Base-by-base conservation (phyloP, 2,888 invertebrate species). In the Cerastis leucographa region DNA sequence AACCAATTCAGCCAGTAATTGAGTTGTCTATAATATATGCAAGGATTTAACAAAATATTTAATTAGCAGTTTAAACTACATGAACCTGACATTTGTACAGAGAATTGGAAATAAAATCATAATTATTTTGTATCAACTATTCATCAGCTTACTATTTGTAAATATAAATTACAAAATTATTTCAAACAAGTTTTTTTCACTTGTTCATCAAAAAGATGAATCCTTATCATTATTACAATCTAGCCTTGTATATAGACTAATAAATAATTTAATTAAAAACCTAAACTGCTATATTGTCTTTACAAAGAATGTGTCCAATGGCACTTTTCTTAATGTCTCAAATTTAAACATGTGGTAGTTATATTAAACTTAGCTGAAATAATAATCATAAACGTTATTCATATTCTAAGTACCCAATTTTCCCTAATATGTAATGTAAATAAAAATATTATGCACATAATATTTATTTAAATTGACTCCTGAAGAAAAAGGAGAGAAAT, bases 121-220 rank as follows among this genome's bases (percentile, higher is more conserved):
- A 70, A 79, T 61, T 29, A 68, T 25, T 44, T 42, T n/a, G 40
- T 4, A 46, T 46, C 54, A 25, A 46, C 4, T n/a, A 59, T 64
- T 80, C 56, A 42, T 12, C 25, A n/a, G 29, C n/a, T 12, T 0
- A n/a, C 1, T 35, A 19, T 44, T 74, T 46, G 7, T 12, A 25
- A 66, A 25, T 19, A 29, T 1, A 49, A 65, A 42, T 76, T 0
- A 35, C 7, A 22, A 11, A 22, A 42, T 49, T 17, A 49, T 49
- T 59, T 14, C 7, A 19, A 56, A 46, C 7, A n/a, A 42, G 29
- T 61, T n/a, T n/a, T n/a, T n/a, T n/a, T n/a, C n/a, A n/a, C n/a
- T n/a, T n/a, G n/a, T n/a, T n/a, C n/a, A n/a, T n/a, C n/a, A n/a
- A n/a, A n/a, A n/a, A n/a, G n/a, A n/a, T n/a, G n/a, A n/a, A n/a